Base-by-base conservation (phyloP, 2,888 invertebrate genomes). In the Ennomos erosarius region DNA sequence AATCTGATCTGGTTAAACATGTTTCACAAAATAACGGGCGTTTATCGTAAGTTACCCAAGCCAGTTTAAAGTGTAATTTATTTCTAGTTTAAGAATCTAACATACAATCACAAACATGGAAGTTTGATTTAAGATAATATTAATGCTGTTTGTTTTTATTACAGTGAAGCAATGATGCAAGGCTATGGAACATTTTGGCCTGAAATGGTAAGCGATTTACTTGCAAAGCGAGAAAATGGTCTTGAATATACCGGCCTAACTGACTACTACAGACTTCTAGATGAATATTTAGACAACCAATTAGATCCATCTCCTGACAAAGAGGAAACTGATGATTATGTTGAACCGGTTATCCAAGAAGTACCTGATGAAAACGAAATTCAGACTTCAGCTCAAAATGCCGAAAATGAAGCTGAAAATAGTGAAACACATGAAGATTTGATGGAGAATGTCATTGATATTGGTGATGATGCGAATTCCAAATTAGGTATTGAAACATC, bases 181-280 rank as follows among this genome's bases (percentile, higher is more conserved):
- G 93, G 92, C 1, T 92, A 79, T 55, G 85, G 84, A 9, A 75
- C 81, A 0, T 77, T 85, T 39, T 93, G 93, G 92, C 84, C 88
- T 26, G 90, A 91, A 69, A 83, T 93, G 74, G 76, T 94, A 4
- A 88, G 88, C 42, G 92, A 93, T 64, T 73, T 93, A 54, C 82
- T 93, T 42, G 88, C 85, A 16, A 90, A 81, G 77, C 86, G 79
- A 67, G 92, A 92, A 78, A 85, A 92, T 40, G 90, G 90, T 1
- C 73, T 94, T 9, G 90, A 93, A 66, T 86, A 92, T 26, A 88
- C 86, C n/a, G 87, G 91, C 0, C 72, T 94, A 0, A 86, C 93
- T 8, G 90, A 93, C 59, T 94, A 94, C 70, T 95, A 94, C 69
- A 84, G 87, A 68, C 87, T 93, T 1, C 72, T 94, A 58, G 92